Evolutionary conservation across 2,888 invertebrate genomes (phyloP).

Genomic region (Erebia aethiops): DNA sequence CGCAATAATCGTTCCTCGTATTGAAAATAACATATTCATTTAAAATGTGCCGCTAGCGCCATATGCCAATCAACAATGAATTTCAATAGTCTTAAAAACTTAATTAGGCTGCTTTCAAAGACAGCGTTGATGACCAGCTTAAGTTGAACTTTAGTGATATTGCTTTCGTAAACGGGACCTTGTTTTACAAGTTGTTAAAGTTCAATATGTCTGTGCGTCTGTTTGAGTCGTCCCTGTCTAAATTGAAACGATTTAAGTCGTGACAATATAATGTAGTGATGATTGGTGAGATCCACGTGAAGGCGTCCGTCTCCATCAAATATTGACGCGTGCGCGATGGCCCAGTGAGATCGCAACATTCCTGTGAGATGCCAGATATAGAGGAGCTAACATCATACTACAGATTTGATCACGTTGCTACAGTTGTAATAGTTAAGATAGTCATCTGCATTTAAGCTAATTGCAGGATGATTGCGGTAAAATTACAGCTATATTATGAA

Average conservation of each 20-base stretch:
- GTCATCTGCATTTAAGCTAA: no score
- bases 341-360: constrained; percentile 55
- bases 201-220: constrained; percentile 42
- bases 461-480: no score
- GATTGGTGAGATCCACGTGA: constrained; percentile 60
- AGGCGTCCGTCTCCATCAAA: constrained; percentile 78
- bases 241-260: constrained; percentile 44
- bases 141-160: constrained; percentile 36
- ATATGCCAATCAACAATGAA: constrained; percentile 78
- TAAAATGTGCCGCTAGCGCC: constrained; percentile 76
- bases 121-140: constrained; percentile 58
- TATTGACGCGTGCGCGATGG: constrained; percentile 77
- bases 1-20: constrained; percentile 37
- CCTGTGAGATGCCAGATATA: constrained; percentile 2
- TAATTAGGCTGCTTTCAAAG: constrained; percentile 80
- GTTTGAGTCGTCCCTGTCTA: constrained; percentile 18
- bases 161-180: constrained; percentile 38
- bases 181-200: constrained; percentile 48
- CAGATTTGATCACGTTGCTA: background rate
- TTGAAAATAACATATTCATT: constrained; percentile 62
- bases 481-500: no score
- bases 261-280: constrained; percentile 71
- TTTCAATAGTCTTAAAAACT: constrained; percentile 78
- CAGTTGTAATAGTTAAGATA: no score
- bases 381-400: background rate